phyloP scores from a whole-genome alignment of 2,888 invertebrate species.

The Mythimna vitellina region DNA sequence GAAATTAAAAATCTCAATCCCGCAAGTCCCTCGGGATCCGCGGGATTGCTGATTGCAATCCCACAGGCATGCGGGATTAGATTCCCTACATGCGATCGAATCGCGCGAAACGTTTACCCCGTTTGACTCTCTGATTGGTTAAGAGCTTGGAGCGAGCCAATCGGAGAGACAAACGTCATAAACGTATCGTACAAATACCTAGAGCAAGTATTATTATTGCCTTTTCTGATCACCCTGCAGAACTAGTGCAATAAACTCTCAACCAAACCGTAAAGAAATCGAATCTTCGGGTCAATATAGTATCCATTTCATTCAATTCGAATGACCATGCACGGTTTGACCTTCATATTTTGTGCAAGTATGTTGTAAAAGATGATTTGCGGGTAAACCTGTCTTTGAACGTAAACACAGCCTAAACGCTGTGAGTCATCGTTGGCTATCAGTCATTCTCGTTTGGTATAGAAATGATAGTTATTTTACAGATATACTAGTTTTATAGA shows the following conservation, averaged over 20 bases:
- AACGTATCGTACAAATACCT: neutral
- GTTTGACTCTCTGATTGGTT: too few relatives aligned
- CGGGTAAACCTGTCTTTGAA: slow-evolving; percentile 1
- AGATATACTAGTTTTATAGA: neutral
- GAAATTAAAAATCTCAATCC: too few relatives aligned
- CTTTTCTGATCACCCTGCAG: neutral
- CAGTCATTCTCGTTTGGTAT: neutral
- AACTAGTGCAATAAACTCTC: neutral
- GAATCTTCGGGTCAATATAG: neutral
- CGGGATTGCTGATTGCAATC: too few relatives aligned
- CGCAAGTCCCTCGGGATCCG: too few relatives aligned
- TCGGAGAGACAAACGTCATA: too few relatives aligned
- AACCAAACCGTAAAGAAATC: too few relatives aligned
- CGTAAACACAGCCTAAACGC: neutral
- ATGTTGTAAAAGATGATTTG: slow-evolving; percentile 5
- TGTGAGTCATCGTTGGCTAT: neutral
- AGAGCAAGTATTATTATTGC: neutral
- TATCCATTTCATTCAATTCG: neutral
- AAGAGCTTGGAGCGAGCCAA: too few relatives aligned
- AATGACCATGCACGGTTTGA: neutral
- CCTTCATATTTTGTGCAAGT: slow-evolving; percentile 14
- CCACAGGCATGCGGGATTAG: too few relatives aligned
- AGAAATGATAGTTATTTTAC: neutral
- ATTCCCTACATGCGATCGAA: too few relatives aligned
- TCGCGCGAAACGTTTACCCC: too few relatives aligned